Percentiles rank a stretch among this genome's conserved stretches.
Evolutionary conservation across 2,797 vertebrate species (phyloP).

Genomic region (Sphenopsis melanotis): DNA sequence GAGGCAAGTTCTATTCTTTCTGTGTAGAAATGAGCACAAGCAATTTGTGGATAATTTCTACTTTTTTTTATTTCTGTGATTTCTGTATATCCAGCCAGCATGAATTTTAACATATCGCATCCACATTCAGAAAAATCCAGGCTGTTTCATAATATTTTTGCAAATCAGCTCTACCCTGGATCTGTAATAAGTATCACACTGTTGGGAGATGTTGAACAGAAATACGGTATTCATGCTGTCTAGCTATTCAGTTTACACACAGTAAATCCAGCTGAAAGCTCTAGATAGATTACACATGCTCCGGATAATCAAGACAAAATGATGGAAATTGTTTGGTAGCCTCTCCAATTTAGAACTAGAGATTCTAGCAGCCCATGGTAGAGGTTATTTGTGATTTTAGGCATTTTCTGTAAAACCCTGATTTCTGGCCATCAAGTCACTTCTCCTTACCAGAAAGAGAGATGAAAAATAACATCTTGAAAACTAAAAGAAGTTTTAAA

Average conservation of each 20-base stretch:
- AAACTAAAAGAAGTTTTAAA: neutral
- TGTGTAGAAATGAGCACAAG: neutral
- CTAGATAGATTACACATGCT: neutral
- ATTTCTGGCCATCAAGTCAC: neutral
- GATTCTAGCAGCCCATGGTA: neutral
- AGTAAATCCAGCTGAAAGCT: constrained; percentile 11
- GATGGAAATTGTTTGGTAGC: neutral
- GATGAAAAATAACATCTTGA: neutral
- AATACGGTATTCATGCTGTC: neutral
- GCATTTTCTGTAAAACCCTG: neutral
- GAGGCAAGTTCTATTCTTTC: neutral
- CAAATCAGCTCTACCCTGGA: neutral
- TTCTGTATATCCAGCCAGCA: neutral
- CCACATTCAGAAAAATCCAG: neutral
- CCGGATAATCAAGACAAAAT: neutral
- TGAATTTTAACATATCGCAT: neutral
- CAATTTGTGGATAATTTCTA: neutral
- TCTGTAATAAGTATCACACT: neutral
- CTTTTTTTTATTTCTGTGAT: neutral
- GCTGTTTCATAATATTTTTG: neutral
- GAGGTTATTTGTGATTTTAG: neutral
- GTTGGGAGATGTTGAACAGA: neutral
- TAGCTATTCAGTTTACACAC: neutral
- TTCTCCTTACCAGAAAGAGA: neutral
- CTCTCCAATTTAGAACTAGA: neutral